Conservation (phyloP, 2,113 vertebrate species). For the Microcebus lehilahytsara region DNA sequence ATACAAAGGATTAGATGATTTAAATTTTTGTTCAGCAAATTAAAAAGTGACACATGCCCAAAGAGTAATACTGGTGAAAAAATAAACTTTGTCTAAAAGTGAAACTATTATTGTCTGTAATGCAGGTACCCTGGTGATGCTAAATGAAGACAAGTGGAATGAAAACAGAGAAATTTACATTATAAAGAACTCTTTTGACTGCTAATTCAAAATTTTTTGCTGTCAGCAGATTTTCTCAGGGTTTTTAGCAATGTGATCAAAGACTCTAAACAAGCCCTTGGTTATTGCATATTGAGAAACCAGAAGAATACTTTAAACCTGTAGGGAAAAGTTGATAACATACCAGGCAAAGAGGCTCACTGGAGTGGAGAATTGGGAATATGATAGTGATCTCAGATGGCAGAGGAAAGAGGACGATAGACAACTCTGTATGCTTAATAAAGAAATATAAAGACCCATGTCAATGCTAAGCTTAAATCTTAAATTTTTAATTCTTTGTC, state of each 20-base stretch:
- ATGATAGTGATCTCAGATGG: not conserved
- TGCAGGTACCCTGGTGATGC: not conserved
- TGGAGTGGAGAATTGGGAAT: not conserved
- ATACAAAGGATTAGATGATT: not conserved
- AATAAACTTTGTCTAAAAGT: not conserved
- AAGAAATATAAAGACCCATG: not conserved
- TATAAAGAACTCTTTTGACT: not conserved
- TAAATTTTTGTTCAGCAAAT: not conserved
- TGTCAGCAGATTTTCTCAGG: conserved; percentile 24
- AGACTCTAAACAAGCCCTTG: not conserved
- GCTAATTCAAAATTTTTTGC: not conserved
- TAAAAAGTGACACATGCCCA: not conserved
- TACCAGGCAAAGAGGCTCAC: not conserved
- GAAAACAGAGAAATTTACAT: conserved; percentile 21
- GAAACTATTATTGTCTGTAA: not conserved
- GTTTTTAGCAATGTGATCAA: conserved; percentile 35
- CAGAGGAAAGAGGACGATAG: not conserved
- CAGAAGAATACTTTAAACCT: conserved; percentile 12
- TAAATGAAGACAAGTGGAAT: not conserved
- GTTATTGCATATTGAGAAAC: conserved; percentile 24
- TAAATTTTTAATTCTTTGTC: not conserved
- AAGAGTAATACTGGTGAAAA: not conserved
- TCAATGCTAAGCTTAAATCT: not conserved
- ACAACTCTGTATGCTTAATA: not conserved
- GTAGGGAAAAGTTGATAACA: not conserved